Evolutionary conservation across 2,113 vertebrate genomes (phyloP), one percentile per base, ranked within the genome.

Genomic region (Mobula hypostoma): DNA sequence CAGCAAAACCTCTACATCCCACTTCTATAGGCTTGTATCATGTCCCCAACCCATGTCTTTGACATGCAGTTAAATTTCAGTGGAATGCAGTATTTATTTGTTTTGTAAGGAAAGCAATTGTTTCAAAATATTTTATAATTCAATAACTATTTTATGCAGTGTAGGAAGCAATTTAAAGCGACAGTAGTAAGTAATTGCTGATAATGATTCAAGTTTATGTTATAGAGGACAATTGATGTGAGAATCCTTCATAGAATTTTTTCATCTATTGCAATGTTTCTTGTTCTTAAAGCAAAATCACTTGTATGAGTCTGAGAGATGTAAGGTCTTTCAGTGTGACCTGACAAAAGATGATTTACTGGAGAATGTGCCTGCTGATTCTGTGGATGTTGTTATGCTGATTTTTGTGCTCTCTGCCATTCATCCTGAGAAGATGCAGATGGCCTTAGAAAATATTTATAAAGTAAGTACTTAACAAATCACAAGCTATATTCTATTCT

Each of bases 371-470:
- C 97, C 97, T 0, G 95, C 96, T 85, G 96, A 96, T 74, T 97
- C 97, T 0, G 97, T 99, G 94, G 98, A 99, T 95, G 97, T 97
- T 1, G 97, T 97, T 94, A 98, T 96, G 0, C 96, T 99, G 94
- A 98, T 99, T 96, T 99, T 99, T 94, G 98, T 99, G 79, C 97
- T 99, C 92, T 99, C 99, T 27, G 98, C 98, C 72, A 85, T 99
- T 95, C 99, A 99, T 95, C 99, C 99, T 5, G 98, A 99, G 82
- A 99, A 98, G 97, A 99, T 99, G 99, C 97, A 94, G 94, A 96
- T 96, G 94, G 97, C 96, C 90, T 94, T 99, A 94, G 95, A 96
- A 95, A 99, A 99, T 94, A 96, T 99, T 94, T 97, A 96, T 96
- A 97, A 97, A 97, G 99, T 98, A 96, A 96, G 95, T 94, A 48